A percentile compares a stretch with the other conserved stretches of the same genome.
phyloP scores from a whole-genome alignment of 2,888 invertebrate species.

The Altica lythri region DNA sequence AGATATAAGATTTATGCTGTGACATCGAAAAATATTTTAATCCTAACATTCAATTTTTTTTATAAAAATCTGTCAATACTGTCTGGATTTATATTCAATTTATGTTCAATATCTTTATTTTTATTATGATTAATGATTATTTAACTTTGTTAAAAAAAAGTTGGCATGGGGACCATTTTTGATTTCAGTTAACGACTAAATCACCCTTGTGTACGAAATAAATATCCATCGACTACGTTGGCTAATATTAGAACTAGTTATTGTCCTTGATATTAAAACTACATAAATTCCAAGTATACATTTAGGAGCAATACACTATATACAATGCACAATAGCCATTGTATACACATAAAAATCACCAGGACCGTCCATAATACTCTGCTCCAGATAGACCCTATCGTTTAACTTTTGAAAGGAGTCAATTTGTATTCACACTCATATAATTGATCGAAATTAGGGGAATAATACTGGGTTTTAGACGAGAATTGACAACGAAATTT shows the following conservation, averaged over 20 bases:
- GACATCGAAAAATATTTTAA: no score
- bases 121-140: no score
- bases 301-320: slow-evolving; percentile 25
- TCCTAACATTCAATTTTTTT: no score
- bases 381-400: slow-evolving; percentile 52
- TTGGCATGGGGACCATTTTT: no score
- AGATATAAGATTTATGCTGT: no score
- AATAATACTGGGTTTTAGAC: not conserved
- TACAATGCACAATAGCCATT: slow-evolving; percentile 37
- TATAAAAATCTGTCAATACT: no score
- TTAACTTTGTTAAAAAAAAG: no score
- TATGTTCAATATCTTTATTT: no score
- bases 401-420: slow-evolving; percentile 56
- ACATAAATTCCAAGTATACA: slow-evolving; percentile 38
- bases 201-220: slow-evolving; percentile 42
- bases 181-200: no score
- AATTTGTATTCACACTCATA: slow-evolving; percentile 53
- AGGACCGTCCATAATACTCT: slow-evolving; percentile 40
- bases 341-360: slow-evolving; percentile 42
- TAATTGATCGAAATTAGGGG: slow-evolving; percentile 42
- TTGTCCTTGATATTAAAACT: slow-evolving; percentile 34
- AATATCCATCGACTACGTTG: slow-evolving; percentile 9
- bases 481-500: not conserved
- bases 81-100: no score
- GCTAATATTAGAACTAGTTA: slow-evolving; percentile 1